Conservation (phyloP, 2,113 vertebrate species). For the Hirundichthys speculiger region DNA sequence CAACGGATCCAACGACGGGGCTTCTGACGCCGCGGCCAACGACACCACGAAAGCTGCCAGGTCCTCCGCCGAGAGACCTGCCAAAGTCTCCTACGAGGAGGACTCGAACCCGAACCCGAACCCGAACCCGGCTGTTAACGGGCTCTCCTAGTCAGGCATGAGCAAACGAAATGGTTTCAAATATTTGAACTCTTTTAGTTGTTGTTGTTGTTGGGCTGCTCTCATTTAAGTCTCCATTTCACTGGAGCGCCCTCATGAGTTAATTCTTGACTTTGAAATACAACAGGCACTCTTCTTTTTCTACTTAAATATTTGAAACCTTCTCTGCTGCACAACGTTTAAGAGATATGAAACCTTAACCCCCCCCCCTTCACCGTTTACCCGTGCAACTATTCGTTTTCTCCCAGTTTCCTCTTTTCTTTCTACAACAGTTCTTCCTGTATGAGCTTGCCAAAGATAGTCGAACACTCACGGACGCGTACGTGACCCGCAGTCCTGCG, state of each 20-base stretch:
- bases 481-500: conserved; percentile 90
- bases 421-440: conserved; percentile 95
- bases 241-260: conserved; percentile 33
- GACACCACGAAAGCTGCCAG: conserved; percentile 66
- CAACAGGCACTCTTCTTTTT: conserved; percentile 77
- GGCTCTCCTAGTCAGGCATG: conserved; percentile 88
- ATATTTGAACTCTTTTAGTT: conserved; percentile 58
- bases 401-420: conserved; percentile 72
- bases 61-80: conserved; percentile 82
- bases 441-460: conserved; percentile 99
- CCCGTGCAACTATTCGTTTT: conserved; percentile 63
- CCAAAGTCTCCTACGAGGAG: conserved; percentile 79
- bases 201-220: too few species aligned
- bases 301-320: conserved; percentile 69
- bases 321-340: conserved; percentile 49
- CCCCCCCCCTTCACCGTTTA: conserved; percentile 38
- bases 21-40: background rate
- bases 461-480: conserved; percentile 87
- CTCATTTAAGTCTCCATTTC: conserved; percentile 31
- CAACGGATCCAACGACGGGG: conserved; percentile 85
- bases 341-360: conserved; percentile 44
- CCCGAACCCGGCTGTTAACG: conserved; percentile 90
- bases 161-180: conserved; percentile 58
- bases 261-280: conserved; percentile 46
- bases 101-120: conserved; percentile 84